Evolutionary conservation across 2,113 vertebrate genomes (phyloP).

Genomic region (Meleagris gallopavo): DNA sequence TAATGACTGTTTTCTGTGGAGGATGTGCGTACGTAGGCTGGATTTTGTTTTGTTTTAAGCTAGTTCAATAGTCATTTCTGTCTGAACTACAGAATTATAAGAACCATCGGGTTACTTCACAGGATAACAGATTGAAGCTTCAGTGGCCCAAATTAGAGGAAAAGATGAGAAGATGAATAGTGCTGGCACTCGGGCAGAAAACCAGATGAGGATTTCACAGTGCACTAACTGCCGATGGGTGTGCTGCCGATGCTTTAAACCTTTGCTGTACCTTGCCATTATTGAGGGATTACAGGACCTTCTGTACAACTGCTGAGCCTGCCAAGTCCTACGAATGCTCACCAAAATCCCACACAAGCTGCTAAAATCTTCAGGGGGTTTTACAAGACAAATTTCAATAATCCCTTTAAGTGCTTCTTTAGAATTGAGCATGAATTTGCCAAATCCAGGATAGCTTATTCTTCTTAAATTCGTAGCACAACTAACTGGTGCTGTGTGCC

Average conservation of each 20-base stretch:
- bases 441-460: slow-evolving; percentile 69
- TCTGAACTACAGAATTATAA: background rate
- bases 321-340: slow-evolving; percentile 7
- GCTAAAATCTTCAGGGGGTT: slow-evolving; percentile 63
- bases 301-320: slow-evolving; percentile 23
- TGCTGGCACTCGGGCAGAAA: background rate
- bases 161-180: background rate
- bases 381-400: slow-evolving; percentile 74
- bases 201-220: background rate
- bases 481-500: background rate
- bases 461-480: slow-evolving; percentile 60
- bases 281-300: slow-evolving; percentile 41
- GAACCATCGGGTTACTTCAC: background rate
- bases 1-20: background rate
- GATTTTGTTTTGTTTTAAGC: background rate
- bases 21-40: accelerated
- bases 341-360: slow-evolving; percentile 71
- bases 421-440: slow-evolving; percentile 35
- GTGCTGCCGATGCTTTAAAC: accelerated
- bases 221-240: background rate
- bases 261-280: slow-evolving; percentile 23
- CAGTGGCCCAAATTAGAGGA: background rate
- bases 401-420: slow-evolving; percentile 71
- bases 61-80: background rate
- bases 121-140: background rate